Conservation (phyloP, 2,888 invertebrate species). For the Mongoloraphidia duomilia region DNA sequence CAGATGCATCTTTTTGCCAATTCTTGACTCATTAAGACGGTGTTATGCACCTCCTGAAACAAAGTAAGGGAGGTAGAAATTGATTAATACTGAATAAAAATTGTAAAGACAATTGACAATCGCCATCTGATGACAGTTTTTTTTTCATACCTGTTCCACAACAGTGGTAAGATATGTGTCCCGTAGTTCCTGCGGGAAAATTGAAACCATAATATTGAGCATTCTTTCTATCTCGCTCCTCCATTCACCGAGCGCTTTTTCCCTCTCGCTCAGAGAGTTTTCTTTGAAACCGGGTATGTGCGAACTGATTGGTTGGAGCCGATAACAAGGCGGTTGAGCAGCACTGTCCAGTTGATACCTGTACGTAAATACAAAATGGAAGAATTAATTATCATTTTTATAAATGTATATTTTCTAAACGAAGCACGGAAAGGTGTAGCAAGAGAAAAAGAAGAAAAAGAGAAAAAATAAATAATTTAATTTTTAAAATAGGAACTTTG, state of each 20-base stretch:
- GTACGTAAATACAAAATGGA: constrained; percentile 13
- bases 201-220: constrained; percentile 50
- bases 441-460: too few relatives aligned
- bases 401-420: not conserved
- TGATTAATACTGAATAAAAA: too few relatives aligned
- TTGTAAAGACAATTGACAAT: too few relatives aligned
- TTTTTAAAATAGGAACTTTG: too few relatives aligned
- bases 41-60: constrained; percentile 61
- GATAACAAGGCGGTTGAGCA: constrained; percentile 61
- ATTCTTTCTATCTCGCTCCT: constrained; percentile 44
- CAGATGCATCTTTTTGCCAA: constrained; percentile 66
- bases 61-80: not conserved
- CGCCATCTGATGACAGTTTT: too few relatives aligned
- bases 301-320: constrained; percentile 44
- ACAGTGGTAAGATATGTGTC: constrained; percentile 71
- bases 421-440: not conserved
- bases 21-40: constrained; percentile 65
- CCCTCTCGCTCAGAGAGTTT: constrained; percentile 29
- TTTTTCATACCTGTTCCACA: constrained; percentile 49
- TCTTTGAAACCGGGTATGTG: constrained; percentile 38
- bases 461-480: too few relatives aligned
- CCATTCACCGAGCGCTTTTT: constrained; percentile 36
- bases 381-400: not conserved
- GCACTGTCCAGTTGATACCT: constrained; percentile 59
- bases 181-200: constrained; percentile 59